Evolutionary conservation across 2,888 invertebrate genomes (phyloP).

Genomic region (Argynnis bischoffii): DNA sequence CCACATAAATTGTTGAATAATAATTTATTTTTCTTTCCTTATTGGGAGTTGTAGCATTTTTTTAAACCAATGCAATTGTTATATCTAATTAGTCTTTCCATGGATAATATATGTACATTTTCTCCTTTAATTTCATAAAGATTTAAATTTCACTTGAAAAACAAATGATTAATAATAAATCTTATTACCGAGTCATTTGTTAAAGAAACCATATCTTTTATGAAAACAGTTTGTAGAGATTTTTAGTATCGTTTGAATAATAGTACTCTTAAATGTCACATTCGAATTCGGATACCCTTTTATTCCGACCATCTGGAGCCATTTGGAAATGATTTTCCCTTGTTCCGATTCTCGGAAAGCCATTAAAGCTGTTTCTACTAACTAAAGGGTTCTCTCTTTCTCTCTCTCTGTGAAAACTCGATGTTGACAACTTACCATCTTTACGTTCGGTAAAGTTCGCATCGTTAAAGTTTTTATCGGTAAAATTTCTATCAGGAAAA

Average conservation of each 20-base stretch:
- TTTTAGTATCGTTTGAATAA: background rate
- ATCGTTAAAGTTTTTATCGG: slow-evolving; percentile 57
- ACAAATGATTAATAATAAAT: background rate
- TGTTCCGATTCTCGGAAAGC: slow-evolving; percentile 71
- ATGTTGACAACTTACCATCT: slow-evolving; percentile 74
- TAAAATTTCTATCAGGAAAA: slow-evolving; percentile 64
- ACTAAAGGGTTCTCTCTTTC: slow-evolving; percentile 74
- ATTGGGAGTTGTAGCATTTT: too few relatives aligned
- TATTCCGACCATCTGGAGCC: slow-evolving; percentile 75
- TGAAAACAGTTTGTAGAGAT: slow-evolving; percentile 1
- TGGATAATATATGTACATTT: too few relatives aligned
- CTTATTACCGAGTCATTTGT: background rate
- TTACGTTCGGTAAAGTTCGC: slow-evolving; percentile 62
- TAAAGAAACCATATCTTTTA: background rate
- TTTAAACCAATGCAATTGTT: too few relatives aligned
- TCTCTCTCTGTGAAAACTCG: slow-evolving; percentile 73
- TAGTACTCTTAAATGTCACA: slow-evolving; percentile 76
- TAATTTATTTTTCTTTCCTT: too few relatives aligned
- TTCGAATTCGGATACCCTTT: slow-evolving; percentile 84
- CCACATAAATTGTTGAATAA: too few relatives aligned
- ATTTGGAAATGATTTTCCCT: slow-evolving; percentile 73
- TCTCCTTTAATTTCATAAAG: background rate
- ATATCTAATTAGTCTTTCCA: too few relatives aligned
- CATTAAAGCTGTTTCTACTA: slow-evolving; percentile 78
- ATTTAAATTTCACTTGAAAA: background rate